A percentile compares a stretch with the other conserved stretches of the same genome.
Conservation (phyloP, 2,113 vertebrate species). For the Antechinus flavipes region DNA sequence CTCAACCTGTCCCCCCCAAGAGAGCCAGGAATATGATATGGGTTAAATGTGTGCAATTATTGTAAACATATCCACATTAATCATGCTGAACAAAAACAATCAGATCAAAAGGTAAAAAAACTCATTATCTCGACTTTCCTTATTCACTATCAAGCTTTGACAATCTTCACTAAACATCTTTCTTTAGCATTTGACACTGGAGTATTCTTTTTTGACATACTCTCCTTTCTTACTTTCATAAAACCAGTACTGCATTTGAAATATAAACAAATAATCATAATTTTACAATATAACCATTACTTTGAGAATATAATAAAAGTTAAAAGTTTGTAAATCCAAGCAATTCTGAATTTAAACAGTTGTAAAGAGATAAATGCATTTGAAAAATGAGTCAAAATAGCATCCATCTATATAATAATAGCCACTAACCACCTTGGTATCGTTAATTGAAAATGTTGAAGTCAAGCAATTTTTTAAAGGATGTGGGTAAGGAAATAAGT, state of each 20-base stretch:
- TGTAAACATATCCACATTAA: too few species aligned
- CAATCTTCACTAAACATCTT: too few species aligned
- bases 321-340: slow-evolving; percentile 6
- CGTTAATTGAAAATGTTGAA: not conserved
- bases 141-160: too few species aligned
- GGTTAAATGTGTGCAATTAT: too few species aligned
- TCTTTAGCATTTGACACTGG: too few species aligned
- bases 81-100: too few species aligned
- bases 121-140: too few species aligned
- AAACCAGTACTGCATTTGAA: not conserved
- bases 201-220: too few species aligned
- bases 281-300: not conserved
- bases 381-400: not conserved
- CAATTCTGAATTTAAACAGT: not conserved
- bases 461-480: not conserved
- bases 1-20: too few species aligned
- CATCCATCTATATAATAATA: not conserved
- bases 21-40: too few species aligned
- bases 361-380: not conserved
- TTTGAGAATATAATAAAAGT: not conserved
- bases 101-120: too few species aligned
- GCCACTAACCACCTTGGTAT: not conserved
- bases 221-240: not conserved
- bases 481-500: not conserved
- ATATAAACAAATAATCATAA: not conserved